Base-by-base conservation (phyloP, 2,113 vertebrate genomes). In the Coturnix japonica region DNA sequence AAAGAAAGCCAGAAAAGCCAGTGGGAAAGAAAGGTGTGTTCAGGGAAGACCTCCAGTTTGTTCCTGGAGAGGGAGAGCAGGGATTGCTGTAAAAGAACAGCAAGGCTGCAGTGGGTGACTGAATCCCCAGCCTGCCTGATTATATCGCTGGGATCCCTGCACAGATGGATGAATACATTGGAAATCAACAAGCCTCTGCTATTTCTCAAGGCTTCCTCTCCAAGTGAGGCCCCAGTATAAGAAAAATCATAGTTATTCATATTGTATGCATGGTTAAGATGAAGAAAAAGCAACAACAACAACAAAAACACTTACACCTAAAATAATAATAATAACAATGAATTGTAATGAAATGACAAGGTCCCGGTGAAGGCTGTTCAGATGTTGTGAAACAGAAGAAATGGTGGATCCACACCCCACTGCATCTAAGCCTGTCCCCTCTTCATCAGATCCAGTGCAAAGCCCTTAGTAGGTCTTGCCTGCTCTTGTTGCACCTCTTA, bases 351-450 rank as follows among this genome's bases (percentile, higher is more conserved):
- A 3, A n/a, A 73, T 51, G 33, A 20, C 19, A 17, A 6, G 31
- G 18, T 31, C 30, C 31, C 31, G 25, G 20, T 77, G 26, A 63
- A 56, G 26, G 6, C 60, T 60, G 13, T 9, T 43, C 33, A 23
- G 11, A n/a, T 57, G 19, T 51, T 9, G 1, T 49, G n/a, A 81
- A 41, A 53, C 31, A 46, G 13, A 20, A 47, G 57, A 90, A 76
- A 53, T 25, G 43, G 43, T 28, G 44, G 26, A 80, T 63, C 51
- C 6, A 53, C 49, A 59, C 6, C 51, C 26, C 51, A 59, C 11
- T 20, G 0, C 0, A 0, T 14, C 14, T 66, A n/a, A 30, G 60
- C 33, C 46, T 67, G 51, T 22, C n/a, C 83, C 46, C 46, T 61
- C n/a, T 33, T 49, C 70, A 13, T 21, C 46, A 81, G 31, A 60